Conservation (phyloP, 2,113 vertebrate species). For the Tetrao urogallus region DNA sequence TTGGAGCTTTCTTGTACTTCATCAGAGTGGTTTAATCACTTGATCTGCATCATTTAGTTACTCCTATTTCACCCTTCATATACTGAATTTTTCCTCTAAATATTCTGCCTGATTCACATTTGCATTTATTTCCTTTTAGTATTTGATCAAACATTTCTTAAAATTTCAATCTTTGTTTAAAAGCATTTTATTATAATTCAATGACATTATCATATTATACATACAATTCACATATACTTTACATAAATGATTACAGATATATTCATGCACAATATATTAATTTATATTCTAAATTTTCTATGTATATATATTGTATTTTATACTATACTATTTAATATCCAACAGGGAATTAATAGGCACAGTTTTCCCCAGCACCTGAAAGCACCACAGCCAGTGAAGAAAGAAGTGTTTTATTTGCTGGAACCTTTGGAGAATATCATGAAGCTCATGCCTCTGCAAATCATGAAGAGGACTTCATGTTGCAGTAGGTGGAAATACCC, state of each 20-base stretch:
- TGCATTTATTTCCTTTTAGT: neutral
- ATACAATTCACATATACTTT: neutral
- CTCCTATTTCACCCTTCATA: conserved; percentile 62
- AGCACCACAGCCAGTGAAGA: neutral
- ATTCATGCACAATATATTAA: neutral
- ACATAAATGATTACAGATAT: neutral
- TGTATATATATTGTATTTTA: no score
- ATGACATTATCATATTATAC: neutral
- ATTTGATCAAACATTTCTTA: conserved; percentile 13
- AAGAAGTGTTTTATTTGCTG: accelerated
- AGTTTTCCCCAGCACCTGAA: neutral
- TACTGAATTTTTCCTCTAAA: conserved; percentile 3
- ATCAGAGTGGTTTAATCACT: conserved; percentile 1
- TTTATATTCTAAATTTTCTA: no score
- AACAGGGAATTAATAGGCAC: no score
- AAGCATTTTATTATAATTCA: neutral
- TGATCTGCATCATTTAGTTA: conserved; percentile 17
- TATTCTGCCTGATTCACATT: neutral
- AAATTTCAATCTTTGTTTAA: neutral
- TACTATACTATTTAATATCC: neutral
- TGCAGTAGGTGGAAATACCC: neutral
- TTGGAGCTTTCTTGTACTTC: neutral
- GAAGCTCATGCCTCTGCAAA: neutral
- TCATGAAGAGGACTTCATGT: neutral
- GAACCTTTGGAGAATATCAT: accelerated